Percentiles rank a stretch among this genome's conserved stretches.
phyloP scores from a whole-genome alignment of 2,888 invertebrate genomes.

The Antheraea yamamai region DNA sequence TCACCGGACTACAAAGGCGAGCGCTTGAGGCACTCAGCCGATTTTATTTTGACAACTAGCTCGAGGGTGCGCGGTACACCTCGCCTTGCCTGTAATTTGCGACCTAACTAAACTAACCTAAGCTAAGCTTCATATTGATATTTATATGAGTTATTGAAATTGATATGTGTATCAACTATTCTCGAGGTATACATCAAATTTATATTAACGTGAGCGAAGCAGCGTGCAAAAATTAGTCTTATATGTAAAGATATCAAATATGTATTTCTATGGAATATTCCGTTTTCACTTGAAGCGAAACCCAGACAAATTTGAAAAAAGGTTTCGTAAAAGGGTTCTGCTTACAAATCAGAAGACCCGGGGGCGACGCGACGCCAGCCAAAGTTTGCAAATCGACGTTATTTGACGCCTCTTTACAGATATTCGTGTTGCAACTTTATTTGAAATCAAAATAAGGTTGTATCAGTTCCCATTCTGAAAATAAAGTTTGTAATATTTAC shows the following conservation, averaged over 20 bases:
- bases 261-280: neutral
- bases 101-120: too few species aligned
- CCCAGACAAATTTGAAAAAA: constrained; percentile 5
- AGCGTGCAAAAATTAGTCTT: neutral
- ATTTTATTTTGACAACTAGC: too few species aligned
- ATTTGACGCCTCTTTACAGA: neutral
- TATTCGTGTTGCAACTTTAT: neutral
- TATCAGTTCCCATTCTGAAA: neutral
- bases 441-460: neutral
- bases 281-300: neutral
- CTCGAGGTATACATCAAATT: too few species aligned
- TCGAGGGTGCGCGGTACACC: too few species aligned
- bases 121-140: too few species aligned
- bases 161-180: too few species aligned
- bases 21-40: too few species aligned
- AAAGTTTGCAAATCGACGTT: neutral
- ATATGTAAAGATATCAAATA: neutral
- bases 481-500: too few species aligned
- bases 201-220: too few species aligned
- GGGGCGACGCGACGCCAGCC: neutral
- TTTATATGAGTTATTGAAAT: too few species aligned
- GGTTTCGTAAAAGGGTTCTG: constrained; percentile 9
- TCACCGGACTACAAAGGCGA: too few species aligned
- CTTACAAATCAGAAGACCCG: constrained; percentile 11
- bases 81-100: too few species aligned